Percentiles rank a stretch among this genome's conserved stretches.
phyloP scores from a whole-genome alignment of 2,797 vertebrate species.

The Squalus acanthias region DNA sequence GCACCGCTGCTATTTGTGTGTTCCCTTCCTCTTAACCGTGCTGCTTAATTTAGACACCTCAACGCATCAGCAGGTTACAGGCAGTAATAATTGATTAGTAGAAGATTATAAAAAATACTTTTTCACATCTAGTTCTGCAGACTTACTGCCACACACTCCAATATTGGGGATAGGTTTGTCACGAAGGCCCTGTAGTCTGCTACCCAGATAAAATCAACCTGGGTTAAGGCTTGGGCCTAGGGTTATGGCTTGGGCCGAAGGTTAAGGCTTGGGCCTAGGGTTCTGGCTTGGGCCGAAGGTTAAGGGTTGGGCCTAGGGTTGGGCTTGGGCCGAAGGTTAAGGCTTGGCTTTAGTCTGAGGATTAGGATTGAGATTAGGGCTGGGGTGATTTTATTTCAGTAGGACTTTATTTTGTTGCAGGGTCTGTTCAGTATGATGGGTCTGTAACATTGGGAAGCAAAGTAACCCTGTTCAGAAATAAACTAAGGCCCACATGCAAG shows the following conservation, averaged over 20 bases:
- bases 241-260: not conserved
- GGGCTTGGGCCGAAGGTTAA: no score
- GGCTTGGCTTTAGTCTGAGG: no score
- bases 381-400: not conserved
- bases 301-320: no score
- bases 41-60: not conserved
- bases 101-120: not conserved
- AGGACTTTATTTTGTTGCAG: not conserved
- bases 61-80: not conserved
- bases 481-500: not conserved
- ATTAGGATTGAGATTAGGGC: not conserved
- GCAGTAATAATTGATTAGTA: not conserved
- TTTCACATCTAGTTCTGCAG: not conserved
- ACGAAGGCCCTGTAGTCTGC: not conserved
- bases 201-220: not conserved
- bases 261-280: no score
- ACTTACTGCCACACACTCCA: not conserved
- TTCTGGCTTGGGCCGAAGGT: no score
- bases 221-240: not conserved
- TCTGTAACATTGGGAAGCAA: not conserved
- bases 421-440: not conserved
- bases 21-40: not conserved
- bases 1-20: not conserved
- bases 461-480: not conserved
- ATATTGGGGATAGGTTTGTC: not conserved